Evolutionary conservation across 2,113 vertebrate species (phyloP).

Genomic region (Psilopsiagon aurifrons): DNA sequence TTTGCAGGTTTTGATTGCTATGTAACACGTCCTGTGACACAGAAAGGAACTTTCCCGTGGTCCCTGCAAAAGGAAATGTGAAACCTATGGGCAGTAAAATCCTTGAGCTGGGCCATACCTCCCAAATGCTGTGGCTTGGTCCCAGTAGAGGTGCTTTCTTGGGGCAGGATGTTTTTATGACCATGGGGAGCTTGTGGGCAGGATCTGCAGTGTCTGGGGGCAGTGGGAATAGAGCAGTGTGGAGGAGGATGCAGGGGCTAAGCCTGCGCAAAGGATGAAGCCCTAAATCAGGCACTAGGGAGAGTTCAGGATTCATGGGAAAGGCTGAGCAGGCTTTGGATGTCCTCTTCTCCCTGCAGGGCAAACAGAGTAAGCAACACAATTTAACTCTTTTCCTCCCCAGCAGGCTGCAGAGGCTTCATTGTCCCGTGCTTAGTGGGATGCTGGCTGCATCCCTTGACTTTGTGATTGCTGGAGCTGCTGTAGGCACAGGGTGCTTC

Average conservation of each 20-base stretch:
- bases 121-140: background rate
- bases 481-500: background rate
- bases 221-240: background rate
- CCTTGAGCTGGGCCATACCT: background rate
- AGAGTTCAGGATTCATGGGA: background rate
- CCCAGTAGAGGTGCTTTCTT: background rate
- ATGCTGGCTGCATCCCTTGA: accelerated
- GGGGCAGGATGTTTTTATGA: background rate
- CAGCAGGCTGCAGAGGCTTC: background rate
- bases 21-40: background rate
- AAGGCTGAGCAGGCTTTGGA: background rate
- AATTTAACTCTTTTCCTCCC: background rate
- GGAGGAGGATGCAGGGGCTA: background rate
- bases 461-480: background rate
- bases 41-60: background rate
- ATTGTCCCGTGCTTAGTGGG: background rate
- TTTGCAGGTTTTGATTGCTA: background rate
- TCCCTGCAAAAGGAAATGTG: background rate
- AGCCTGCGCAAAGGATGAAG: background rate
- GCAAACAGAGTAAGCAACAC: background rate
- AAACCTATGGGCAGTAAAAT: background rate
- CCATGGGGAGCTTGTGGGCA: background rate
- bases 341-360: background rate
- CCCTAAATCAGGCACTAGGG: background rate
- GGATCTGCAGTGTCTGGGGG: background rate